Conservation (phyloP, 2,888 invertebrate species). For the Palloptera scutellata region DNA sequence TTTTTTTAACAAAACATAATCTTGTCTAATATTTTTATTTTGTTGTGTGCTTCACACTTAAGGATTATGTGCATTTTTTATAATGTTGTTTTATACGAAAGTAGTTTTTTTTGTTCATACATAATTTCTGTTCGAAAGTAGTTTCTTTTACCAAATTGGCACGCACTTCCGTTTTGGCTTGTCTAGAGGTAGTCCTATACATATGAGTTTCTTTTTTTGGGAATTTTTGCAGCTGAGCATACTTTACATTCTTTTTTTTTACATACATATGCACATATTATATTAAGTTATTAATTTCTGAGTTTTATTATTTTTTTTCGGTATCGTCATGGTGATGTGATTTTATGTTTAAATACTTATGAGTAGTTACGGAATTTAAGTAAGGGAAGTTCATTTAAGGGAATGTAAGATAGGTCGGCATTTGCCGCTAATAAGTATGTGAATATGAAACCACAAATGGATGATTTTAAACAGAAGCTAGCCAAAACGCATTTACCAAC, state of each 20-base stretch:
- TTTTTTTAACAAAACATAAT: slow-evolving; percentile 43
- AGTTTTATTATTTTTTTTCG: not conserved
- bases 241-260: not conserved
- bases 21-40: slow-evolving; percentile 54
- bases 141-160: slow-evolving; percentile 43
- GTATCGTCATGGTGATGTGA: no score
- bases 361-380: no score
- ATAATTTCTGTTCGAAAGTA: slow-evolving; percentile 12
- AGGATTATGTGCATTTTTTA: slow-evolving; percentile 42
- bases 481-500: no score
- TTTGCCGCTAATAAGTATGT: no score
- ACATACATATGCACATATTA: not conserved
- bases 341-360: no score
- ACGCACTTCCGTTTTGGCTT: slow-evolving; percentile 55
- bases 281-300: slow-evolving; percentile 30
- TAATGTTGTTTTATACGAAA: slow-evolving; percentile 20
- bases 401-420: no score
- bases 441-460: no score
- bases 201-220: slow-evolving; percentile 32
- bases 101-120: not conserved
- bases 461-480: no score
- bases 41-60: slow-evolving; percentile 44
- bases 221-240: slow-evolving; percentile 42
- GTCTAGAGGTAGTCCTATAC: not conserved
- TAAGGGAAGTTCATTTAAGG: no score